Percentiles rank a stretch among this genome's conserved stretches.
phyloP scores from a whole-genome alignment of 2,113 vertebrate species.

The Gila orcuttii region DNA sequence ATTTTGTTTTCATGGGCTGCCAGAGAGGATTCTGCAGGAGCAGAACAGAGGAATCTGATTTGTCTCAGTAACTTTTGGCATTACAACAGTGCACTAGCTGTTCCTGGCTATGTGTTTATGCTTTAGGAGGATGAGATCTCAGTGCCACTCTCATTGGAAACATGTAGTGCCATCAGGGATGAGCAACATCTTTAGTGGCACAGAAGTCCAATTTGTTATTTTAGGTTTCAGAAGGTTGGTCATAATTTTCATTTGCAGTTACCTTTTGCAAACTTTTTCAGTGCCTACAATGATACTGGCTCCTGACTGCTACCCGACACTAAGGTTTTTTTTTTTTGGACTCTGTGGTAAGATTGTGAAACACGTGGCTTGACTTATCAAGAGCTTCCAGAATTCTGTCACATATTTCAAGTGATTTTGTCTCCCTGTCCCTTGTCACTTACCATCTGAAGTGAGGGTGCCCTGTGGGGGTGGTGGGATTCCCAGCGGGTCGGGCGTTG shows the following conservation, averaged over 20 bases:
- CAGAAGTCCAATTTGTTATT: not conserved
- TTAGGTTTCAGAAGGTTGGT: not conserved
- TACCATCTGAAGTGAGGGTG: conserved; percentile 89
- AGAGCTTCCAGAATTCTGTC: too few species aligned
- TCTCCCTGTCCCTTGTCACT: conserved; percentile 45
- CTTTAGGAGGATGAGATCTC: not conserved
- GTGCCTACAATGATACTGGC: not conserved
- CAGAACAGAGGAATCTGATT: conserved; percentile 26
- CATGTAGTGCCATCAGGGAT: not conserved
- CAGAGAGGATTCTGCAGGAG: conserved; percentile 62
- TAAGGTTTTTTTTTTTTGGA: too few species aligned
- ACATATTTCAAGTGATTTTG: not conserved
- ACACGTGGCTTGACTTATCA: not conserved
- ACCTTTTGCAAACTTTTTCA: not conserved
- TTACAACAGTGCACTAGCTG: conserved; percentile 1
- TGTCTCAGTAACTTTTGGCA: conserved; percentile 34
- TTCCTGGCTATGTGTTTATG: not conserved
- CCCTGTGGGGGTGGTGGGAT: conserved; percentile 86
- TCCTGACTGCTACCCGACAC: not conserved
- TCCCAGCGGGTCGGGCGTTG: conserved; percentile 74
- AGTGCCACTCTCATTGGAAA: not conserved
- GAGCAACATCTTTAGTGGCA: not conserved
- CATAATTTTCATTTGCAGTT: not conserved
- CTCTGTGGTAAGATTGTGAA: not conserved
- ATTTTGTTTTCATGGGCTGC: conserved; percentile 52